Conservation (phyloP, 2,113 vertebrate genomes). For the Heterocephalus glaber region DNA sequence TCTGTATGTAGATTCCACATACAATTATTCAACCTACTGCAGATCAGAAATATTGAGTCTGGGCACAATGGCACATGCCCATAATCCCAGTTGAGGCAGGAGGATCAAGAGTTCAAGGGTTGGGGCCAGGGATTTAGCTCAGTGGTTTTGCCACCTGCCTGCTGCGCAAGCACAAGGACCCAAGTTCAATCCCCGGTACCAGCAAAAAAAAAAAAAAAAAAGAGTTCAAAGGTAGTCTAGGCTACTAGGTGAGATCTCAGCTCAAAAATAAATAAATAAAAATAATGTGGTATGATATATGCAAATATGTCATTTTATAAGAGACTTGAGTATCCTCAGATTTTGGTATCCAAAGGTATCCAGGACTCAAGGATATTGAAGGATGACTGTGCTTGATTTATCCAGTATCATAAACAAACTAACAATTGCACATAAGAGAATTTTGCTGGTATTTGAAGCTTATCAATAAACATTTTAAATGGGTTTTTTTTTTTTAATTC, state of each 20-base stretch:
- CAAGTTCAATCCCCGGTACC: too few relatives aligned
- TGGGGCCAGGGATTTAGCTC: too few relatives aligned
- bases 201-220: too few relatives aligned
- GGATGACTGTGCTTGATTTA: not conserved
- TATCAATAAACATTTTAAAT: not conserved
- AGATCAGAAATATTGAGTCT: not conserved
- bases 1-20: not conserved
- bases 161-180: too few relatives aligned
- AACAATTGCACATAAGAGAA: not conserved
- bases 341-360: not conserved
- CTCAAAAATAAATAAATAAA: not conserved
- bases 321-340: not conserved
- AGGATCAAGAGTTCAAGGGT: not conserved
- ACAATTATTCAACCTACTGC: not conserved
- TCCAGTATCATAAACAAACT: not conserved
- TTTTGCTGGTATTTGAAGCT: constrained; percentile 21
- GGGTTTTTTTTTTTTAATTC: not conserved
- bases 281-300: not conserved
- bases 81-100: not conserved
- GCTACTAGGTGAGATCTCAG: not conserved
- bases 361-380: not conserved
- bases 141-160: too few relatives aligned
- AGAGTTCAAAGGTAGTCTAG: not conserved
- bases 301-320: not conserved
- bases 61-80: not conserved